Base-by-base conservation (phyloP, 2,797 vertebrate genomes). In the Melanogrammus aeglefinus region DNA sequence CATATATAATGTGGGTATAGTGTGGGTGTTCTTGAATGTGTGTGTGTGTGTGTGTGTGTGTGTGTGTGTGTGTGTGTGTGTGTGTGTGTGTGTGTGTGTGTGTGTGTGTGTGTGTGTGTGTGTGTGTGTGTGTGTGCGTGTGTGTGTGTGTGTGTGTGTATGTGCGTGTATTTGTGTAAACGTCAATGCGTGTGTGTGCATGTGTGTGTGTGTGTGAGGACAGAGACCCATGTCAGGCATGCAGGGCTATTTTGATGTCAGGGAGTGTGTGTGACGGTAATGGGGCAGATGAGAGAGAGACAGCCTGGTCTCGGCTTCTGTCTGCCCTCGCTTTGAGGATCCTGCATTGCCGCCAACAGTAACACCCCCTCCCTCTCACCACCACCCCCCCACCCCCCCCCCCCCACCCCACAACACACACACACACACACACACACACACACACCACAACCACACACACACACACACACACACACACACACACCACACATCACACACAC, bases 231-330 rank as follows among this genome's bases (percentile, higher is more conserved):
- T 88, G 86, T 83, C 86, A 82, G 81, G 83, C 78, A 78, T 74
- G 81, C 83, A 88, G 86, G 82, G 85, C 86, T 88, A 91, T 93
- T 92, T 91, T 86, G 90, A 92, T 91, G 90, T 92, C 90, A 91
- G 86, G 86, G 86, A 85, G 90, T 91, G 88, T 89, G 89, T 88
- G 88, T 91, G 91, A 92, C 87, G 87, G 86, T 93, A 91, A 92
- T 92, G 80, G 89, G 83, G 81, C 85, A 91, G 90, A 91, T 91
- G 90, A 92, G 85, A 92, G 89, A 92, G 89, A 90, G 84, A 84
- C 90, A 84, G 79, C 81, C 84, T 82, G 86, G 85, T 76, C 82
- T 81, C 85, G 85, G 81, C 87, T 88, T 51, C 27, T 51, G 41
- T 12, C 74, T 41, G 4, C 74, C 74, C 81, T 80, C 83, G 72